Percentiles rank a stretch among this genome's conserved stretches.
phyloP scores from a whole-genome alignment of 2,113 vertebrate genomes.

The Noturus placidus region DNA sequence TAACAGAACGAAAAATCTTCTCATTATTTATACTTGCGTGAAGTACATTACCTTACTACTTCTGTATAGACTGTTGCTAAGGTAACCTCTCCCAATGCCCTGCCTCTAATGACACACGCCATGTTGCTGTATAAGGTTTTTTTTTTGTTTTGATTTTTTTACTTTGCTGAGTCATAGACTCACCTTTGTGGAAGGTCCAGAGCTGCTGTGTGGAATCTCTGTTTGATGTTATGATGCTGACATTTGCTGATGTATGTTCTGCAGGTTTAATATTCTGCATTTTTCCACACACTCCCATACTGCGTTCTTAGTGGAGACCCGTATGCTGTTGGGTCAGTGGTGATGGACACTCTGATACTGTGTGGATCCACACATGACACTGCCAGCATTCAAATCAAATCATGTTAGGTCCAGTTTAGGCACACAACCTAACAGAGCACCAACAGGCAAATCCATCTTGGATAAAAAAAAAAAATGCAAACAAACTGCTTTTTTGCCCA shows the following conservation, averaged over 20 bases:
- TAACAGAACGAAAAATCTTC: neutral
- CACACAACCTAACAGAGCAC: neutral
- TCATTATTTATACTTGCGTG: neutral
- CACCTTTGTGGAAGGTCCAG: neutral
- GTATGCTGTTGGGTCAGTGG: neutral
- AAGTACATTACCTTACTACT: neutral
- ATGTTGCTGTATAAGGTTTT: neutral
- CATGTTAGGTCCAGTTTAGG: neutral
- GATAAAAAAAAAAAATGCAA: neutral
- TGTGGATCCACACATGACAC: neutral
- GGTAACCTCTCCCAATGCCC: neutral
- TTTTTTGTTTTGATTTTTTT: neutral
- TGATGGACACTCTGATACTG: neutral
- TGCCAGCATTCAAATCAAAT: neutral
- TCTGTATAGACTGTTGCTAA: conserved; percentile 18
- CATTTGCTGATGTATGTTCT: conserved; percentile 35
- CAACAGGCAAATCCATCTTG: neutral
- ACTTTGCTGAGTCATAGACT: neutral
- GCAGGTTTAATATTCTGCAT: neutral
- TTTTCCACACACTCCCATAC: neutral
- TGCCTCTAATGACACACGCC: neutral
- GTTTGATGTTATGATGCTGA: conserved; percentile 10
- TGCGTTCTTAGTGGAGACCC: neutral
- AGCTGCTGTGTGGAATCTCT: conserved; percentile 7
- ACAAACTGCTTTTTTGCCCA: neutral